Base-by-base conservation (phyloP, 2,797 vertebrate species). In the Valencia hispanica region DNA sequence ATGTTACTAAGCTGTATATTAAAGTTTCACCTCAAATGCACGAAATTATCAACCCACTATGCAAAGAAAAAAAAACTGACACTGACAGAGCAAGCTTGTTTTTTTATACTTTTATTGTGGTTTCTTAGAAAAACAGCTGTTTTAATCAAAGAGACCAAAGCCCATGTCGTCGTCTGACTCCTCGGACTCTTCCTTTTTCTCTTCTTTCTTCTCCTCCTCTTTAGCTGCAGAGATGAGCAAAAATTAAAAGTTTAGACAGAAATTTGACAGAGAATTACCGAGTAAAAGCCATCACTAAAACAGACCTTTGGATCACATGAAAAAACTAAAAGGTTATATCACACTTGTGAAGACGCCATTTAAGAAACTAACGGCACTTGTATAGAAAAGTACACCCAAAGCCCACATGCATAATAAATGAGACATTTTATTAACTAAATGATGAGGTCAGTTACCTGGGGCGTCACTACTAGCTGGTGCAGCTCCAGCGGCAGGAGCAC, bases 131-230 rank as follows among this genome's bases (percentile, higher is more conserved):
- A 93, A 93, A 74, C 84, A 87, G 2, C 48, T 1, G 7, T 22
- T 94, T 96, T 97, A 99, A 93, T 99, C 98, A 85, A 99, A 99
- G 88, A 99, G 98, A 95, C 98, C 98, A 83, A 99, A 99, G 90
- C 98, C 98, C 98, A 99, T 99, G 93, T 99, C 98, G 17, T 99
- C 97, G 20, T 99, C 98, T 0, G 98, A 99, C 83, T 97, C 98
- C 88, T 99, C 98, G 0, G 97, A 98, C 87, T 98, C 97, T 74
- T 99, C 98, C 77, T 99, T 98, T 96, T 99, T 99, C 87, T 98
- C 97, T 73, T 99, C 97, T 83, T 99, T 97, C 93, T 99, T 99
- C 96, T 98, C 97, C 86, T 99, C 98, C 82, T 96, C 97, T 88
- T 98, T 98, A 76, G 96, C 98, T 98, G 89, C 14, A 91, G 92